Evolutionary conservation across 2,113 vertebrate genomes (phyloP).

Genomic region (Mionectes macconnelli): DNA sequence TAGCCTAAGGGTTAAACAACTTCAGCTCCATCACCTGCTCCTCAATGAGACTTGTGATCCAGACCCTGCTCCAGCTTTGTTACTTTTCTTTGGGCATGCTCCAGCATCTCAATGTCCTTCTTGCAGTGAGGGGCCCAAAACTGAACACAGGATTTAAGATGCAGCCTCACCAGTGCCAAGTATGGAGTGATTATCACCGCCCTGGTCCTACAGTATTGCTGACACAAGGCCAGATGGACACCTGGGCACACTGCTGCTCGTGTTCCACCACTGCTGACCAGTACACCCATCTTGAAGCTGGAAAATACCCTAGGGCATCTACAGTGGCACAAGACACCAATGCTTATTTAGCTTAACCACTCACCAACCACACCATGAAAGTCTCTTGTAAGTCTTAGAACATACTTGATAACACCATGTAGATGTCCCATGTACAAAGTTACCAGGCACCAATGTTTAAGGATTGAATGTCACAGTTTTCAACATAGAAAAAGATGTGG

Average conservation of each 20-base stretch:
- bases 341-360: background rate
- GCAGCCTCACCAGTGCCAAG: background rate
- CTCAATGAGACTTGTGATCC: fast-evolving
- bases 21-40: background rate
- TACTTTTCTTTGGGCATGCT: background rate
- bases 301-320: background rate
- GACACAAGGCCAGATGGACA: too few relatives aligned
- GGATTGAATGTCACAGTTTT: background rate
- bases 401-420: background rate
- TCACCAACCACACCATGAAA: background rate
- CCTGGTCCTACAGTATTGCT: background rate
- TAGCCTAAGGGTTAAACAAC: background rate
- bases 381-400: background rate
- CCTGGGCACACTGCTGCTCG: background rate
- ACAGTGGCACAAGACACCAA: background rate
- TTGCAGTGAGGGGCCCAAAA: background rate
- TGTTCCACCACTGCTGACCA: background rate
- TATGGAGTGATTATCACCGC: background rate
- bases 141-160: background rate
- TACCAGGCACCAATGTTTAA: background rate
- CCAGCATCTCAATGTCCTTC: background rate
- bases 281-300: background rate
- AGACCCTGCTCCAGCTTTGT: background rate
- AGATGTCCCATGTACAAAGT: background rate
- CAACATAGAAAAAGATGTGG: background rate